Base-by-base conservation (phyloP, 2,888 invertebrate genomes). In the Argynnis bischoffii region DNA sequence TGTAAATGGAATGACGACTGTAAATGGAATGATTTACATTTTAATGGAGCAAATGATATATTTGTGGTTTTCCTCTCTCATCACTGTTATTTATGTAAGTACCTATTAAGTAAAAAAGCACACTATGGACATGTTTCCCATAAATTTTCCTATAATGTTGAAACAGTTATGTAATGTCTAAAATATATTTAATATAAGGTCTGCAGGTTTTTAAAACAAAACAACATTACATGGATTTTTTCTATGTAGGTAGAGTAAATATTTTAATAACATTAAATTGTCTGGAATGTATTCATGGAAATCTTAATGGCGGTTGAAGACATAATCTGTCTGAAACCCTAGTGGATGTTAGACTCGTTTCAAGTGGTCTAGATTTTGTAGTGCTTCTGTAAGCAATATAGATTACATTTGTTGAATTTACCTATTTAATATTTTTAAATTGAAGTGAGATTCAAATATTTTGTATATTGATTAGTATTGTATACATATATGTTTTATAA, bases 61-160 rank as follows among this genome's bases (percentile, higher is more conserved):
- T 26, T 65, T 65, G 65, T 15, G 65, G 65, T 65, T 65, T 65
- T 65, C 65, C 65, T 50, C 41, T 11, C 46, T 15, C 31, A 57
- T 57, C 64, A 64, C 14, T 46, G 2, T 31, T 57, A 16, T 56
- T 48, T 56, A 56, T 64, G 41, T 41, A 16, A 0, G 6, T 31
- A 26, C 18, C 18, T 26, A 3, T 14, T 41, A 18, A 4, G 8
- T 2, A 13, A n/a, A 1, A 21, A 21, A 5, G 21, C 4, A 57
- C 18, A 47, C 14, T 57, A 26, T 47, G 35, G 35, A 1, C 11
- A 41, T 11, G 35, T 41, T 41, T 11, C 35, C 35, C 35, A 41
- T 41, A 41, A 41, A 41, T 41, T 41, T 41, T 41, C 35, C 35
- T 41, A 41, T 11, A 41, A 41, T 41, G 2, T 41, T 41, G 11